phyloP scores from a whole-genome alignment of 2,113 vertebrate species.

The Hemiscyllium ocellatum region DNA sequence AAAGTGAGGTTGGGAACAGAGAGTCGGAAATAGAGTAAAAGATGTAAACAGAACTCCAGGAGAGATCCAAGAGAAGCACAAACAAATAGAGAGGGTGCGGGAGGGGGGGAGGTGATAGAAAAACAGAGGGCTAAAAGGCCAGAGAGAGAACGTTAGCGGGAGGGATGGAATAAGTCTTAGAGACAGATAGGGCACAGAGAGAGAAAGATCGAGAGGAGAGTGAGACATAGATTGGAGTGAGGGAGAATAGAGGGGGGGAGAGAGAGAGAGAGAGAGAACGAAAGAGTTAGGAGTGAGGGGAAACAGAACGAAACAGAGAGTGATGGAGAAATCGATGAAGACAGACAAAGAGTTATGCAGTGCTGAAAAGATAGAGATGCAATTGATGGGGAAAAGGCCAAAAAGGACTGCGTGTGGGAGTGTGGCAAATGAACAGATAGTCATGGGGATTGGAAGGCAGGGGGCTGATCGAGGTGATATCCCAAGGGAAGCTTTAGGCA shows the following conservation, averaged over 20 bases:
- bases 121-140: background rate
- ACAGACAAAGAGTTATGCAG: background rate
- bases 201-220: too few relatives aligned
- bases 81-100: too few relatives aligned
- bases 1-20: background rate
- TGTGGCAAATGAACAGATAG: background rate
- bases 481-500: background rate
- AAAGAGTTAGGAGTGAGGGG: background rate
- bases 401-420: background rate
- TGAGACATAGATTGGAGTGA: too few relatives aligned
- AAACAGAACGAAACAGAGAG: background rate
- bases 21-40: too few relatives aligned
- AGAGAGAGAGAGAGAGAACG: background rate
- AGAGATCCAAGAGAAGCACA: background rate
- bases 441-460: background rate
- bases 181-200: too few relatives aligned
- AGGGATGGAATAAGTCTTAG: background rate
- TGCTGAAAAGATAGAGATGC: background rate
- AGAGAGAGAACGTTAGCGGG: background rate
- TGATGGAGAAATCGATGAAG: too few relatives aligned
- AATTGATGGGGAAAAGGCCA: constrained; percentile 36
- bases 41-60: too few relatives aligned
- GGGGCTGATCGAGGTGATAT: background rate
- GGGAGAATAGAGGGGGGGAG: too few relatives aligned
- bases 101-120: background rate